These are phyloP conservation scores for Scylla paramamosain DNA, from an alignment of 1,140 invertebrate genomes.

Conservation along the genomic window DNA sequence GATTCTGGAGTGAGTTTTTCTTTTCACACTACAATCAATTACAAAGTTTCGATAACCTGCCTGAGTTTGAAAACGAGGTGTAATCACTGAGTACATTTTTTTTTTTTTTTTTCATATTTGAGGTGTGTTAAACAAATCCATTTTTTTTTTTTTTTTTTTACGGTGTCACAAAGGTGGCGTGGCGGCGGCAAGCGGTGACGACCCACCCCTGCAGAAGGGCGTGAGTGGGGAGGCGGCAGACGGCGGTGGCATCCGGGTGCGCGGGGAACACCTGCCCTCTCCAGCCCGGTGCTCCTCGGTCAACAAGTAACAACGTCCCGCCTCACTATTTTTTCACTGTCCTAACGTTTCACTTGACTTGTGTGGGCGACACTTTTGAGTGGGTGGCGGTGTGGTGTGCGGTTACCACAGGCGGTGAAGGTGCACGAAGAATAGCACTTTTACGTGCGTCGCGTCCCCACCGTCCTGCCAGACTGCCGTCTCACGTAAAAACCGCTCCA, in stretches of 20 bases:
- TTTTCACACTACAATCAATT: constrained; percentile 24
- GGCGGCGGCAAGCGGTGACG: background rate
- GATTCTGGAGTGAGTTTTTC: constrained; percentile 1
- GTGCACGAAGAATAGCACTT: constrained; percentile 60
- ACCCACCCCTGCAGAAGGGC: constrained; percentile 1
- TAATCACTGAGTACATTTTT: constrained; percentile 14
- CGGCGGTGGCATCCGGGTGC: background rate
- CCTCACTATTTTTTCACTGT: constrained; percentile 57
- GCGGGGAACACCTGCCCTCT: background rate
- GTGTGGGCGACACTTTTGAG: constrained; percentile 59
- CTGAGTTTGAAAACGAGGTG: constrained; percentile 21
- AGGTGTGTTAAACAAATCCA: background rate
- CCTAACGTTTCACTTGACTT: constrained; percentile 57
- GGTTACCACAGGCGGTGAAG: constrained; percentile 54
- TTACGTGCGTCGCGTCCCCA: constrained; percentile 65
- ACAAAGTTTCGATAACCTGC: constrained; percentile 22
- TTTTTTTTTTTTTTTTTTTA: background rate
- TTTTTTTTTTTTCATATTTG: constrained; percentile 14
- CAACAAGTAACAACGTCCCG: constrained; percentile 43
- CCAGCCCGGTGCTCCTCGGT: background rate
- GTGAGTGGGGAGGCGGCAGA: background rate
- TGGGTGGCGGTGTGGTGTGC: constrained; percentile 8
- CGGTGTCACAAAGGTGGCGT: background rate
- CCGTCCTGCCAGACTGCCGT: constrained; percentile 64
- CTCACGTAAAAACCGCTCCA: constrained; percentile 72